Conservation (phyloP, 2,797 vertebrate genomes). For the Xyrichtys novacula region DNA sequence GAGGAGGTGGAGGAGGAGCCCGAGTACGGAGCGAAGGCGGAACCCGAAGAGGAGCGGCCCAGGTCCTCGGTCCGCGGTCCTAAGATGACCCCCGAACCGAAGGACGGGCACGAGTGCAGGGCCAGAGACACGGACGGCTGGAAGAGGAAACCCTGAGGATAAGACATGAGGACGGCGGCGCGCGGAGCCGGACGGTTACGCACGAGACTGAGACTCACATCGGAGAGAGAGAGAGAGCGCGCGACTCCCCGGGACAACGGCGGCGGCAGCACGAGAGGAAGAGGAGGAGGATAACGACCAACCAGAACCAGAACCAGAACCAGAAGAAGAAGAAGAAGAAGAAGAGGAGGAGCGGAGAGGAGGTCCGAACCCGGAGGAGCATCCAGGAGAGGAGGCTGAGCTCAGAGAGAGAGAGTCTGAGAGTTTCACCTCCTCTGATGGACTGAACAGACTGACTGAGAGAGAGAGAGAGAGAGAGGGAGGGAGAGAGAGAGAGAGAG, state of each 20-base stretch:
- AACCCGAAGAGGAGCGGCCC: constrained; percentile 91
- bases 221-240: constrained; percentile 27
- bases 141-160: constrained; percentile 95
- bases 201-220: constrained; percentile 55
- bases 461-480: constrained; percentile 35
- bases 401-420: constrained; percentile 15
- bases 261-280: not conserved
- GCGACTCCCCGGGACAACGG: constrained; percentile 19
- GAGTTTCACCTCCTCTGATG: constrained; percentile 45
- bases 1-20: constrained; percentile 89
- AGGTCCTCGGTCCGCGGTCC: constrained; percentile 92
- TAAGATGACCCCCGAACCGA: constrained; percentile 89
- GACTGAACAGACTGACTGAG: constrained; percentile 18
- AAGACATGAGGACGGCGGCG: constrained; percentile 89
- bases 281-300: not conserved
- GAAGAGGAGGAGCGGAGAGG: not conserved
- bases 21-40: constrained; percentile 95
- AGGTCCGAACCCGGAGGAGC: constrained; percentile 3
- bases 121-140: constrained; percentile 92
- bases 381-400: constrained; percentile 32
- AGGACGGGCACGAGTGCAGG: constrained; percentile 90
- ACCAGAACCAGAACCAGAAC: too few relatives aligned
- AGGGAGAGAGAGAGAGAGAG: constrained; percentile 12
- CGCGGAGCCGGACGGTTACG: constrained; percentile 49
- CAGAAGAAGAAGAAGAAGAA: not conserved